These are phyloP conservation scores for Carduelis carduelis DNA, from an alignment of 2,797 vertebrate genomes.

Conservation along the genomic window DNA sequence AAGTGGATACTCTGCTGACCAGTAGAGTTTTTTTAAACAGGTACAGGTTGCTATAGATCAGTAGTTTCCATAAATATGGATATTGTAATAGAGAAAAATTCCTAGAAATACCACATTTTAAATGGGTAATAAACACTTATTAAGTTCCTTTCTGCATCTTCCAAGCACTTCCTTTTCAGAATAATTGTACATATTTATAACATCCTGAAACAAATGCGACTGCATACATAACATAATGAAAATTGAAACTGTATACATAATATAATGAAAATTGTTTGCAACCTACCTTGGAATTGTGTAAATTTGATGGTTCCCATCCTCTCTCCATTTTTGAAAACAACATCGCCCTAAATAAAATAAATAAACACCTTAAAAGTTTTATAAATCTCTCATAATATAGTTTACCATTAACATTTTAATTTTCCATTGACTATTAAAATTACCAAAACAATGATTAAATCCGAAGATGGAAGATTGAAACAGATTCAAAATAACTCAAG, in stretches of 20 bases:
- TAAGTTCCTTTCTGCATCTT: background rate
- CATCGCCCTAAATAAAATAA: constrained; percentile 89
- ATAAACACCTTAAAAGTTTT: constrained; percentile 49
- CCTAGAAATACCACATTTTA: background rate
- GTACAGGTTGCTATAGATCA: background rate
- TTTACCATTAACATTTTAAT: background rate
- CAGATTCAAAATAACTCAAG: background rate
- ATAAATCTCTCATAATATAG: background rate
- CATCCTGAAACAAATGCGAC: background rate
- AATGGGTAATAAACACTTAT: background rate
- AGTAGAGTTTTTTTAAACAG: background rate
- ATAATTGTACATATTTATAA: background rate
- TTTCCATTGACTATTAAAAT: background rate
- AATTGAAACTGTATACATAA: background rate
- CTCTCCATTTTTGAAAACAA: constrained; percentile 98
- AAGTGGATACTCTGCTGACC: background rate
- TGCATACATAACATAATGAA: background rate
- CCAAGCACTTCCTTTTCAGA: background rate
- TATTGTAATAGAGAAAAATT: background rate
- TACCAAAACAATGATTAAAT: background rate
- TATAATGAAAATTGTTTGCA: constrained; percentile 20
- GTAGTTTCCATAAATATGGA: background rate
- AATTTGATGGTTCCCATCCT: constrained; percentile 99
- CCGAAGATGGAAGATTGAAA: background rate
- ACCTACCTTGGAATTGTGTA: constrained; percentile 97